Base-by-base conservation (phyloP, 2,797 vertebrate genomes). In the Synaphobranchus kaupii region DNA sequence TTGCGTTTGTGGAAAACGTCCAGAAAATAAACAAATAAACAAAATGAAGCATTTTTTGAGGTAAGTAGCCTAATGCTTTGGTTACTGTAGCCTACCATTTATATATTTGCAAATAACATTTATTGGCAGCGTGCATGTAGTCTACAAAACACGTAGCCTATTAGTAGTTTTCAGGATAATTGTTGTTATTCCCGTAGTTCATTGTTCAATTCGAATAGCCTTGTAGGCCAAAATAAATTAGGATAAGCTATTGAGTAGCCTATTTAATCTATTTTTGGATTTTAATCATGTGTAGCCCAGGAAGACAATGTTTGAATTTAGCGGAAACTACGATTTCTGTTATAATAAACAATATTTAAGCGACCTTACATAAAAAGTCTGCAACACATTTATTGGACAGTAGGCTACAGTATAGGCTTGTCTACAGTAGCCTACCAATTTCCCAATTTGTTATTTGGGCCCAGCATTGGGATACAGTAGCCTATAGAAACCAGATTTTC, bases 41-140 rank as follows among this genome's bases (percentile, higher is more conserved):
- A 84, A 89, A 87, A 97, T 97, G 96, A 97, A 97, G 94, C 95
- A 97, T 93, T 97, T 97, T 83, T 92, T 97, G 83, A 96, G 95
- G 96, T 97, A 94, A 91, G 90, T 78, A n/a, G n/a, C n/a, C n/a
- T n/a, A 60, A 4, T 76, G 60, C 25, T 47, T n/a, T 47, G 34
- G 12, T 71, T 25, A 28, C 66, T 68, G 52, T 9, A 10, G 0
- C 31, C 47, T 20, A 66, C 9, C n/a, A 15, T 73, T 73, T 66
- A 63, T 44, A 1, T 20, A n/a, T 10, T 44, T 78, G 39, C 73
- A 22, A 39, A 17, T 44, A 44, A 17, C 39, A 4, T 39, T 47
- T 39, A 44, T 20, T 66, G 52, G 8, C 25, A 6, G n/a, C 63
- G 73, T 47, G 20, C 13, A 47, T 15, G 28, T 73, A 39, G 39